Conservation (phyloP, 53 echinoderm and acorn worm species). For the Hippasteria phrygiana region DNA sequence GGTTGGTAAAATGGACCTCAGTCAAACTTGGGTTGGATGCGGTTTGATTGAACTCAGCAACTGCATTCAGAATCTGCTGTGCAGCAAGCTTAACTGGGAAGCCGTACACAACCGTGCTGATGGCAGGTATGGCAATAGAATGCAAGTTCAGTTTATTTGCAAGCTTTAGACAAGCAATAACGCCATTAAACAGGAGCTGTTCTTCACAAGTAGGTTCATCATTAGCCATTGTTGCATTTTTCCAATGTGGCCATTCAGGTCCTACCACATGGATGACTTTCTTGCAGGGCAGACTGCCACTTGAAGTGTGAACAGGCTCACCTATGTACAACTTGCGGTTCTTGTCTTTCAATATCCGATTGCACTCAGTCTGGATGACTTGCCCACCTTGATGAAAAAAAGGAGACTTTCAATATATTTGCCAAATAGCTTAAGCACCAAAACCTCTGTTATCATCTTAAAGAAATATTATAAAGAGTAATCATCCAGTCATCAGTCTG, state of each 20-base stretch:
- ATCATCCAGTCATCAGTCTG: no score
- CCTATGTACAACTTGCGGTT: constrained; percentile 33
- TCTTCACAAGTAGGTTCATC: constrained; percentile 11
- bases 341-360: constrained; percentile 29
- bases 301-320: constrained; percentile 46
- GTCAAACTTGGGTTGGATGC: neutral
- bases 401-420: no score
- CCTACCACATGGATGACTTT: constrained; percentile 72
- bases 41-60: constrained; percentile 36
- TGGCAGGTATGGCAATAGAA: constrained; percentile 64
- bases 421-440: no score
- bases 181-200: constrained; percentile 9
- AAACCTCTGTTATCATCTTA: no score
- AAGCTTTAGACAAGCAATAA: constrained; percentile 9
- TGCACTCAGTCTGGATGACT: constrained; percentile 56
- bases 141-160: constrained; percentile 28
- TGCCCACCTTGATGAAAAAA: constrained; percentile 44
- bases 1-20: constrained; percentile 41
- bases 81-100: constrained; percentile 61
- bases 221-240: neutral
- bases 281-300: constrained; percentile 57
- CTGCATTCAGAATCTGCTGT: constrained; percentile 44
- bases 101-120: constrained; percentile 70
- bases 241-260: constrained; percentile 7
- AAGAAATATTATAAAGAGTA: no score